phyloP scores from a whole-genome alignment of 2,113 vertebrate species.

The Zapus hudsonius region DNA sequence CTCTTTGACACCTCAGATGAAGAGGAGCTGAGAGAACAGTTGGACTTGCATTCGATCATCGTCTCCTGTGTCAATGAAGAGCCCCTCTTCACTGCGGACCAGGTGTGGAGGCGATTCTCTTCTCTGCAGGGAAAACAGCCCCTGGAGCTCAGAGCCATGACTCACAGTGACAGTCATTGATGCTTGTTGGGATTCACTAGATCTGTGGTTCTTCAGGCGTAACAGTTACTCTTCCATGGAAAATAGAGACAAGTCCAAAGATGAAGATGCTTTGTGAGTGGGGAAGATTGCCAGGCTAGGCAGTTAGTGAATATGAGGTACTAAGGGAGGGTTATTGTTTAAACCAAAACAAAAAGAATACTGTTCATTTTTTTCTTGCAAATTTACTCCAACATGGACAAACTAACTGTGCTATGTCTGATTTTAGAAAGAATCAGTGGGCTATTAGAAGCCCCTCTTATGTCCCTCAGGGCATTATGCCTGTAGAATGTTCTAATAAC shows the following conservation, averaged over 20 bases:
- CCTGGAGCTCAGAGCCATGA: background rate
- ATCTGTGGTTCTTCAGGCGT: background rate
- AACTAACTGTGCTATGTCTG: background rate
- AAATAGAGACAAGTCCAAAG: background rate
- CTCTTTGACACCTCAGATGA: conserved; percentile 96
- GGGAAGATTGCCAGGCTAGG: conserved; percentile 19
- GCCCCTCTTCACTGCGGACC: conserved; percentile 97
- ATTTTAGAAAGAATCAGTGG: conserved; percentile 19
- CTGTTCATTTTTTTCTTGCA: background rate
- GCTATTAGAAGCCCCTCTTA: background rate
- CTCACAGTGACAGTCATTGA: background rate
- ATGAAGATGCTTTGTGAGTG: background rate
- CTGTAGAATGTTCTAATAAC: background rate
- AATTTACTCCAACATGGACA: background rate
- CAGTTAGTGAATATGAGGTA: background rate
- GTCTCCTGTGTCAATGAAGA: conserved; percentile 95
- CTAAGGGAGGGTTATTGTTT: conserved; percentile 29
- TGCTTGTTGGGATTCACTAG: background rate
- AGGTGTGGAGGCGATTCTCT: conserved; percentile 85
- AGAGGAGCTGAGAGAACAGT: conserved; percentile 96
- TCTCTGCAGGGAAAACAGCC: background rate
- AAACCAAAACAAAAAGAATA: conserved; percentile 22
- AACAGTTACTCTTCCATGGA: background rate
- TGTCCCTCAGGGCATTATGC: background rate
- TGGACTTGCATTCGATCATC: conserved; percentile 99